Evolutionary conservation across 1,140 invertebrate species (phyloP).

Genomic region (Dendroctonus valens): DNA sequence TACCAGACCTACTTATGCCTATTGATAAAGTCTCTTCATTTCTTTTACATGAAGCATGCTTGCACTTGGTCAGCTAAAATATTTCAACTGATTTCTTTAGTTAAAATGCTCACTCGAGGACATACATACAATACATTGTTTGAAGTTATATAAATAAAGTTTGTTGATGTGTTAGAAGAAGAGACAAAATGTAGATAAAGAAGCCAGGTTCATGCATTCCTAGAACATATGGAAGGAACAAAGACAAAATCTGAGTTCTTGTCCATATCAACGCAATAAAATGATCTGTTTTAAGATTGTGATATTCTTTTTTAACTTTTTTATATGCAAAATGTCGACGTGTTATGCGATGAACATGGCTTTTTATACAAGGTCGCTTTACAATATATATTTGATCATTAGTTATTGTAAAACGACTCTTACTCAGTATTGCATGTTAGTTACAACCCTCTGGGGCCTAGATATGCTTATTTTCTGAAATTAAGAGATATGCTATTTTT

Average conservation of each 20-base stretch:
- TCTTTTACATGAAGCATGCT: too few relatives aligned
- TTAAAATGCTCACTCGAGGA: too few relatives aligned
- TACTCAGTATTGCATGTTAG: constrained; percentile 44
- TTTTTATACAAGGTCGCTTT: constrained; percentile 23
- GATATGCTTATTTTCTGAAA: constrained; percentile 43
- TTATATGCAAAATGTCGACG: constrained; percentile 21
- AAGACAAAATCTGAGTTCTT: constrained; percentile 19
- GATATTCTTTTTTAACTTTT: constrained; percentile 37
- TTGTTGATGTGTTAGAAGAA: not conserved
- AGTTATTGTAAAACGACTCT: constrained; percentile 9
- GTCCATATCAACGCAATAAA: constrained; percentile 35
- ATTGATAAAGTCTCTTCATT: too few relatives aligned
- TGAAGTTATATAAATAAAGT: too few relatives aligned
- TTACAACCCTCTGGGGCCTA: constrained; percentile 41
- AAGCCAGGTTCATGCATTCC: constrained; percentile 26
- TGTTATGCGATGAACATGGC: constrained; percentile 30
- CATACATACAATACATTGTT: too few relatives aligned
- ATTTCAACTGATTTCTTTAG: too few relatives aligned
- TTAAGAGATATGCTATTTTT: constrained; percentile 43
- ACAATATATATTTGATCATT: not conserved
- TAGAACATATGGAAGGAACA: constrained; percentile 9
- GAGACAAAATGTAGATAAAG: constrained; percentile 6
- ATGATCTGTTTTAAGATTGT: constrained; percentile 41
- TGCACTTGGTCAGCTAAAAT: too few relatives aligned
- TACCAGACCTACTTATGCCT: too few relatives aligned